Conservation (phyloP, 1,140 invertebrate species). For the Rhyzopertha dominica region DNA sequence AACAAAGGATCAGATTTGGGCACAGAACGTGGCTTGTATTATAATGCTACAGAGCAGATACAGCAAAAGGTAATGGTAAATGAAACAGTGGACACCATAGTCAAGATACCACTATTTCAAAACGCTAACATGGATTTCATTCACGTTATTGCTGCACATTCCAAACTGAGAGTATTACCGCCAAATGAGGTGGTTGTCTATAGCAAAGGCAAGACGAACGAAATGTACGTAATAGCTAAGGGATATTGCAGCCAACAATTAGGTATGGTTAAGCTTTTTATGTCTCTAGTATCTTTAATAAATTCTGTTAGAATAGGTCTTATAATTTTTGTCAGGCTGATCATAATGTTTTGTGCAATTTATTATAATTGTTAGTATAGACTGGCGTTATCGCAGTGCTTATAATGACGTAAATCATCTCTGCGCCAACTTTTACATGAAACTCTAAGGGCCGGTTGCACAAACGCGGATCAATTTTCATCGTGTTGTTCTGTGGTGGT, state of each 20-base stretch:
- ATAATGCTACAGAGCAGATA: constrained; percentile 11
- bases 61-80: constrained; percentile 11
- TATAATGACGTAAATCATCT: constrained; percentile 34
- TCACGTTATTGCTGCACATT: constrained; percentile 26
- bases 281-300: background rate
- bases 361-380: no score
- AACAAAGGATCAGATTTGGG: constrained; percentile 28
- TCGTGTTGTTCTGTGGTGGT: no score
- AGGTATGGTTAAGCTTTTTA: constrained; percentile 4
- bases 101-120: constrained; percentile 13
- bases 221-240: constrained; percentile 48
- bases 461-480: no score
- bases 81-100: constrained; percentile 17
- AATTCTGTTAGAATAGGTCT: no score
- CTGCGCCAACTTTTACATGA: constrained; percentile 35
- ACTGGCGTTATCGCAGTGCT: no score
- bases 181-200: constrained; percentile 49
- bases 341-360: no score
- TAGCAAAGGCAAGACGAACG: constrained; percentile 45
- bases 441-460: no score
- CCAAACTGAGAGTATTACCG: constrained; percentile 46
- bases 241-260: constrained; percentile 40
- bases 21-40: constrained; percentile 10
- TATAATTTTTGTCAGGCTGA: no score
- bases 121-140: constrained; percentile 16